Evolutionary conservation across 2,888 invertebrate genomes (phyloP).

Genomic region (Antheraea assamensis): DNA sequence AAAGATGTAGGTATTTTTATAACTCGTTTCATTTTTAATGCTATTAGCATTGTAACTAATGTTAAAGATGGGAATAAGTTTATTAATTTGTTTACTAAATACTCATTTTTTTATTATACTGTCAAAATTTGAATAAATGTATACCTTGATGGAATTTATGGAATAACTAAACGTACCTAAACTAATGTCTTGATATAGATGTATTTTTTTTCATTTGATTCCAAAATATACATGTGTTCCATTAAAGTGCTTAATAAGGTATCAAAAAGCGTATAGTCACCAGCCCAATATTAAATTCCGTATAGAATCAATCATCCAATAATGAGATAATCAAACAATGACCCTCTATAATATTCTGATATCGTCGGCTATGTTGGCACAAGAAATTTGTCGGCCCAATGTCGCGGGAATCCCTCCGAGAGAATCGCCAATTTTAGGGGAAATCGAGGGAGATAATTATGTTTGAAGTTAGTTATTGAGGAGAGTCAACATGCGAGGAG

Average conservation of each 20-base stretch:
- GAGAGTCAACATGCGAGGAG: conserved; percentile 71
- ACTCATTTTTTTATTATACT: too few species aligned
- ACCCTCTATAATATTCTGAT: conserved; percentile 70
- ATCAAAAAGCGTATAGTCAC: conserved; percentile 1
- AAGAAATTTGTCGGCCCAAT: conserved; percentile 77
- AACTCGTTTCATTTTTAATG: too few species aligned
- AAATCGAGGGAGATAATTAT: conserved; percentile 80
- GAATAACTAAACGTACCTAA: too few species aligned
- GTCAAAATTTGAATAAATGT: too few species aligned
- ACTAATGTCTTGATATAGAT: too few species aligned
- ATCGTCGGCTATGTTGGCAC: conserved; percentile 69
- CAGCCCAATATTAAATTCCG: conserved; percentile 51
- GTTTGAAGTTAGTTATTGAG: conserved; percentile 81
- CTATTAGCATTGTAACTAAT: too few species aligned
- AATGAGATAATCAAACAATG: conserved; percentile 80
- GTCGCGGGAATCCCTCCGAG: conserved; percentile 67
- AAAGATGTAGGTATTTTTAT: too few species aligned
- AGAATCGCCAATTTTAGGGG: conserved; percentile 76
- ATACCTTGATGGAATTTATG: too few species aligned
- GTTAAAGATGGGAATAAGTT: too few species aligned
- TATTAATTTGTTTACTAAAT: too few species aligned
- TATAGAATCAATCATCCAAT: conserved; percentile 76
- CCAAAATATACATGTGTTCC: not conserved
- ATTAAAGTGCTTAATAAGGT: not conserved
- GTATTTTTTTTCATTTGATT: too few species aligned